These are phyloP conservation scores for Rhyacophila evoluta DNA, from an alignment of 2,888 invertebrate genomes.

Conservation along the genomic window DNA sequence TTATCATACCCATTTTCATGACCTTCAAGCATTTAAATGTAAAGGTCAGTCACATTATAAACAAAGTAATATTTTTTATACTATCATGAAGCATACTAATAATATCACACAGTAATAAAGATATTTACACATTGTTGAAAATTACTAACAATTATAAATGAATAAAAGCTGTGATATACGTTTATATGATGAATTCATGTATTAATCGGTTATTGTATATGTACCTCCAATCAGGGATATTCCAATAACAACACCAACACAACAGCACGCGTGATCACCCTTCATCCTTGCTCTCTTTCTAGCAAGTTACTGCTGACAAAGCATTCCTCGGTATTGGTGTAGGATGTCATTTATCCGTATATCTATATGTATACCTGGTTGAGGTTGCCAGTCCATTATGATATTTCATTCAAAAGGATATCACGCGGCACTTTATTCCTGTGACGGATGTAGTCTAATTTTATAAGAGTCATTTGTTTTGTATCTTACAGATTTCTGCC, in stretches of 20 bases:
- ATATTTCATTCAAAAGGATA: conserved; percentile 3
- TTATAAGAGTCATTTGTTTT: not conserved
- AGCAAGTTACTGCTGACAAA: not conserved
- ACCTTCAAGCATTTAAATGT: not conserved
- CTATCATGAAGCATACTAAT: not conserved
- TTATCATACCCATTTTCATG: not conserved
- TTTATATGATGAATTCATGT: no score
- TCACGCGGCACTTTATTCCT: conserved; percentile 1
- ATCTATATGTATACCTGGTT: not conserved
- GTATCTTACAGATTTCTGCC: not conserved
- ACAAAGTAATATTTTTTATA: not conserved
- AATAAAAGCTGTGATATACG: no score
- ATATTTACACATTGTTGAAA: not conserved
- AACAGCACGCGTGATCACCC: conserved; percentile 68
- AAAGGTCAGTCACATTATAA: not conserved
- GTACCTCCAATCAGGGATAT: conserved; percentile 69
- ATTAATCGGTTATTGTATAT: not conserved
- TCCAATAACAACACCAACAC: conserved; percentile 69
- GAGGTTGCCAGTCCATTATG: not conserved
- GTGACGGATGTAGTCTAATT: conserved; percentile 33
- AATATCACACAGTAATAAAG: not conserved
- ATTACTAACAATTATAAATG: no score
- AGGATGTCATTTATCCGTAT: not conserved
- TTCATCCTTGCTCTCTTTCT: conserved; percentile 58
- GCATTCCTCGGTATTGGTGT: not conserved